A percentile compares a stretch with the other conserved stretches of the same genome.
These are phyloP conservation scores for Pitta sordida DNA, from an alignment of 2,113 vertebrate genomes.

Conservation along the genomic window DNA sequence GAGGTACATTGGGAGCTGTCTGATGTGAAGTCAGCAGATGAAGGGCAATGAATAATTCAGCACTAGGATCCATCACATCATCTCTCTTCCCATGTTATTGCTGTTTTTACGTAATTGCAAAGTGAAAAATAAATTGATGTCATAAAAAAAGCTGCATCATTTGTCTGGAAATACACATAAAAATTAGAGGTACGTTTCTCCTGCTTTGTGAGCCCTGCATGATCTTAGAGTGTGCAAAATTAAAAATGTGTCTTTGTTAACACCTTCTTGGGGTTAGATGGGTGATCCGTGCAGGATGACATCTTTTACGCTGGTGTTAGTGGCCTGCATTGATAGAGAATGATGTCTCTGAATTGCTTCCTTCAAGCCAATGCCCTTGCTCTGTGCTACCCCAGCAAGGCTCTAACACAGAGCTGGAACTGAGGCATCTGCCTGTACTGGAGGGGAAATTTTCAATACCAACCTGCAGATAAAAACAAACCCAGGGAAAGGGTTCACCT, in stretches of 20 bases:
- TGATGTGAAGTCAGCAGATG: conserved; percentile 72
- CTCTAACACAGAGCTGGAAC: not conserved
- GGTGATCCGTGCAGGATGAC: conserved; percentile 4
- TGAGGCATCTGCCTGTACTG: not conserved
- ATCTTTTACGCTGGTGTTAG: not conserved
- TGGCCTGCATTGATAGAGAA: not conserved
- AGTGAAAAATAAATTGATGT: conserved; percentile 77
- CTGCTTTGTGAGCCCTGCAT: conserved; percentile 20
- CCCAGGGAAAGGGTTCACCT: not conserved
- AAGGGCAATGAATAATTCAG: conserved; percentile 79
- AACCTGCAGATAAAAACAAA: not conserved
- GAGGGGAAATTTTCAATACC: not conserved
- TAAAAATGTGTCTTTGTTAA: conserved; percentile 57
- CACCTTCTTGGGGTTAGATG: not conserved
- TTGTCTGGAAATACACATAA: conserved; percentile 48
- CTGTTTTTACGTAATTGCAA: conserved; percentile 76
- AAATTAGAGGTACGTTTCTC: conserved; percentile 30
- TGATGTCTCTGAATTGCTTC: conserved; percentile 21
- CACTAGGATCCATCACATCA: conserved; percentile 60
- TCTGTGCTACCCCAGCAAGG: not conserved
- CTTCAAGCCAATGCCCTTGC: not conserved
- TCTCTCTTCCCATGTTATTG: conserved; percentile 68
- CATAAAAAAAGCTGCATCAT: conserved; percentile 71
- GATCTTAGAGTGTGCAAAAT: conserved; percentile 44
- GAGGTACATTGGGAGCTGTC: conserved; percentile 56